These are phyloP conservation scores for Sceliomorpha sp. DNA, from an alignment of 2,888 invertebrate genomes.

Conservation along the genomic window DNA sequence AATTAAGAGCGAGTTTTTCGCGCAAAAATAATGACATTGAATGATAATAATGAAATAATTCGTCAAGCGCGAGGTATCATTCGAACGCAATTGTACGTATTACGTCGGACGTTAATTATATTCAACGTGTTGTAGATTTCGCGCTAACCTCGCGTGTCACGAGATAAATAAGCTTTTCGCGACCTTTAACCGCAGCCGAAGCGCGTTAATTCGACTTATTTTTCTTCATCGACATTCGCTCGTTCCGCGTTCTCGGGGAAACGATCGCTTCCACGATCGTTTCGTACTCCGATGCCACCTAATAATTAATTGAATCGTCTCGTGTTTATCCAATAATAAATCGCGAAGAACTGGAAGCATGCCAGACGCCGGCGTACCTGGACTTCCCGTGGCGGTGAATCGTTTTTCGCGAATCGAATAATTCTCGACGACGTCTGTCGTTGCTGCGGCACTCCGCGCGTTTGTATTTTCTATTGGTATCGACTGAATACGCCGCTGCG, in stretches of 20 bases:
- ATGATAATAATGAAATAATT: too few species aligned
- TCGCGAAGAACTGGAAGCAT: conserved; percentile 37
- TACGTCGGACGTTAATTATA: too few species aligned
- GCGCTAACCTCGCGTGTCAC: too few species aligned
- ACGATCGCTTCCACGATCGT: conserved; percentile 1
- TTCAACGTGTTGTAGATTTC: too few species aligned
- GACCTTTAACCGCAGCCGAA: too few species aligned
- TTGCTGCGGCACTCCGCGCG: conserved; percentile 32
- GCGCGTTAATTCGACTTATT: background rate
- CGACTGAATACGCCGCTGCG: conserved; percentile 24
- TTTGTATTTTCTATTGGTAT: conserved; percentile 34
- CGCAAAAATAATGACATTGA: too few species aligned
- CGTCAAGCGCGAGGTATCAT: too few species aligned
- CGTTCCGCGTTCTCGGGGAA: background rate
- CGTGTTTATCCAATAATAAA: conserved; percentile 46
- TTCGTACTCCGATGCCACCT: conserved; percentile 19
- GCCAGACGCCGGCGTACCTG: conserved; percentile 25
- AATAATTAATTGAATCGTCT: conserved; percentile 45
- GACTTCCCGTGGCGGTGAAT: conserved; percentile 24
- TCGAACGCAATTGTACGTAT: too few species aligned
- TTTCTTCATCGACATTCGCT: background rate
- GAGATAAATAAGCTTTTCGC: too few species aligned
- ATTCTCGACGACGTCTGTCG: conserved; percentile 35
- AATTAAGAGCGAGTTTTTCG: too few species aligned
- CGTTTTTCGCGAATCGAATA: conserved; percentile 41